These are phyloP conservation scores for Linyphia triangularis DNA, from an alignment of 2,888 invertebrate genomes.

Conservation along the genomic window DNA sequence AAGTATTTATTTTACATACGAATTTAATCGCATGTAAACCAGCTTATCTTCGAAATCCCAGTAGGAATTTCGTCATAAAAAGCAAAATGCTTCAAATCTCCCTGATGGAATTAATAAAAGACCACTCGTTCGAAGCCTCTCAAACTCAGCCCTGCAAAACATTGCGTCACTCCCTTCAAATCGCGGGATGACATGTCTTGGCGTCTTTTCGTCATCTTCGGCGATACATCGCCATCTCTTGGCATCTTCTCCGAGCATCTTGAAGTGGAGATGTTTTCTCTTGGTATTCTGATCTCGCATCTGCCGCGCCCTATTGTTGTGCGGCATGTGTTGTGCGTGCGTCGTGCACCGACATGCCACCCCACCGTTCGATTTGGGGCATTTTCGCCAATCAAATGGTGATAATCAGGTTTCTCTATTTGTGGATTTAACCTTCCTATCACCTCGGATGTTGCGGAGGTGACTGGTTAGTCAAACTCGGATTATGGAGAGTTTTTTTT, in stretches of 20 bases:
- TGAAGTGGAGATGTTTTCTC: neutral
- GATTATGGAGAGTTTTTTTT: neutral
- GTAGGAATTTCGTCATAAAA: too few species aligned
- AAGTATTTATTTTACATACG: too few species aligned
- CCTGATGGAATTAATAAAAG: too few species aligned
- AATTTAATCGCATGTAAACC: too few species aligned
- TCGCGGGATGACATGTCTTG: neutral
- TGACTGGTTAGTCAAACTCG: neutral
- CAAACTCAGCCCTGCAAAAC: neutral
- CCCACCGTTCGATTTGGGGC: slow-evolving; percentile 28
- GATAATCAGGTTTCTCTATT: neutral
- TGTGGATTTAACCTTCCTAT: neutral
- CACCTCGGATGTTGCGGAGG: neutral
- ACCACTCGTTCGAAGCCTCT: neutral
- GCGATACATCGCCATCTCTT: slow-evolving; percentile 39
- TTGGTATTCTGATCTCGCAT: slow-evolving; percentile 20
- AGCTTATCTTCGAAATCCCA: too few species aligned
- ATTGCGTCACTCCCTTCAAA: slow-evolving; percentile 14
- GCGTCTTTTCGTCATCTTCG: neutral
- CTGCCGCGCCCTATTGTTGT: slow-evolving; percentile 50
- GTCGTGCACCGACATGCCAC: slow-evolving; percentile 35
- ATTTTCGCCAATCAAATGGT: slow-evolving; percentile 7
- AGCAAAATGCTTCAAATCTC: too few species aligned
- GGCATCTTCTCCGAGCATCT: slow-evolving; percentile 10
- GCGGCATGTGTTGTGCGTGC: slow-evolving; percentile 47